phyloP scores from a whole-genome alignment of 2,888 invertebrate species.

The Sarcophaga subvicina region DNA sequence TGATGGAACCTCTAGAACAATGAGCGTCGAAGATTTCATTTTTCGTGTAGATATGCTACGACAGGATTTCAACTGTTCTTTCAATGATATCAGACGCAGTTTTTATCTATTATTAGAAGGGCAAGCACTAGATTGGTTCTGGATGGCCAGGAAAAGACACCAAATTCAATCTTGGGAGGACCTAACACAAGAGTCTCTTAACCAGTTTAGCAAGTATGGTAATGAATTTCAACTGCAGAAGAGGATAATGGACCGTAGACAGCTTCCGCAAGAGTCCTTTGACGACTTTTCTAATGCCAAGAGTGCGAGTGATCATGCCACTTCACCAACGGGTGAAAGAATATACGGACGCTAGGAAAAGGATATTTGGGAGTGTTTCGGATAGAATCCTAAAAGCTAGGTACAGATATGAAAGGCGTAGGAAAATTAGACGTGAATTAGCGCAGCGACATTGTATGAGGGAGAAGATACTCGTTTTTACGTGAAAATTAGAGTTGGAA shows the following conservation, averaged over 20 bases:
- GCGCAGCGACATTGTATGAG: background rate
- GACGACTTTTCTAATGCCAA: conserved; percentile 10
- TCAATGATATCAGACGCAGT: background rate
- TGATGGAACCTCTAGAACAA: background rate
- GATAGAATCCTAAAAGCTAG: background rate
- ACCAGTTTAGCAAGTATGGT: background rate
- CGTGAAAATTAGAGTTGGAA: background rate
- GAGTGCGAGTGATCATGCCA: background rate
- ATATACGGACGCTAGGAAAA: background rate
- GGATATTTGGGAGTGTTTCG: background rate
- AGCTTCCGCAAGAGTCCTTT: background rate
- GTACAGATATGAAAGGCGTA: background rate
- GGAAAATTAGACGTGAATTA: no score
- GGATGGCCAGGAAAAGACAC: background rate
- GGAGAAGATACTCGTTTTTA: background rate
- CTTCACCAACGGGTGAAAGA: background rate
- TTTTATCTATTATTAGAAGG: conserved; percentile 17
- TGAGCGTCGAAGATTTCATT: conserved; percentile 12
- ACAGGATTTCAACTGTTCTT: background rate
- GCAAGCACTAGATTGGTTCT: conserved; percentile 22
- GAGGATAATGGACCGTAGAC: conserved; percentile 19
- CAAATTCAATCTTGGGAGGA: background rate
- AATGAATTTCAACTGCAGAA: conserved; percentile 16
- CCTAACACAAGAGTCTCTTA: background rate
- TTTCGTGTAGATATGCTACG: conserved; percentile 5